These are phyloP conservation scores for Muscicapa striata DNA, from an alignment of 2,797 vertebrate genomes.

Conservation along the genomic window DNA sequence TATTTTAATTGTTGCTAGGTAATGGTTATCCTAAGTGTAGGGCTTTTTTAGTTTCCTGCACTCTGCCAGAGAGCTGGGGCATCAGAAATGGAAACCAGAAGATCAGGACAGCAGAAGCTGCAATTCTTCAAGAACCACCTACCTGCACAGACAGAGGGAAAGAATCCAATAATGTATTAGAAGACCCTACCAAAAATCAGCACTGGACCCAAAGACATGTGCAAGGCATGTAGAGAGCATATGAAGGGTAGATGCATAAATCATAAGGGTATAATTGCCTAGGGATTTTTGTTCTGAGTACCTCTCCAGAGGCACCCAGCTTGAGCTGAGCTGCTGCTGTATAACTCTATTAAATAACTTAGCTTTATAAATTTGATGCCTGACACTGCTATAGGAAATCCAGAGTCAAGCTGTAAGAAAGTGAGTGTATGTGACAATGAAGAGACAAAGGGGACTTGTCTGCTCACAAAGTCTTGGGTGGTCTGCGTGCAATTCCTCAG, in stretches of 20 bases:
- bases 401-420: background rate
- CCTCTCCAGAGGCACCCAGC: background rate
- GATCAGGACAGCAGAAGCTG: background rate
- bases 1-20: background rate
- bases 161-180: background rate
- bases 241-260: background rate
- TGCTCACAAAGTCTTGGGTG: background rate
- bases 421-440: background rate
- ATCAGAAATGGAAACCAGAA: background rate
- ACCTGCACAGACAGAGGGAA: background rate
- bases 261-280: background rate
- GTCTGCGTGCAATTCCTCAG: accelerated
- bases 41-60: accelerated
- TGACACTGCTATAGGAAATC: background rate
- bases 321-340: background rate
- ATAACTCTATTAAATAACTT: background rate
- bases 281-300: background rate
- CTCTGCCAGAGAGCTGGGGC: background rate
- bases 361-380: background rate
- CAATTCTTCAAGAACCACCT: background rate
- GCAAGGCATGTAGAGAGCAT: background rate
- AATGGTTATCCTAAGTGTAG: background rate
- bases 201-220: background rate
- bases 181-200: background rate
- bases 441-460: background rate